These are phyloP conservation scores for Cladopsammia gracilis DNA, from an alignment of 64 coral and sea anemone species.

Conservation along the genomic window DNA sequence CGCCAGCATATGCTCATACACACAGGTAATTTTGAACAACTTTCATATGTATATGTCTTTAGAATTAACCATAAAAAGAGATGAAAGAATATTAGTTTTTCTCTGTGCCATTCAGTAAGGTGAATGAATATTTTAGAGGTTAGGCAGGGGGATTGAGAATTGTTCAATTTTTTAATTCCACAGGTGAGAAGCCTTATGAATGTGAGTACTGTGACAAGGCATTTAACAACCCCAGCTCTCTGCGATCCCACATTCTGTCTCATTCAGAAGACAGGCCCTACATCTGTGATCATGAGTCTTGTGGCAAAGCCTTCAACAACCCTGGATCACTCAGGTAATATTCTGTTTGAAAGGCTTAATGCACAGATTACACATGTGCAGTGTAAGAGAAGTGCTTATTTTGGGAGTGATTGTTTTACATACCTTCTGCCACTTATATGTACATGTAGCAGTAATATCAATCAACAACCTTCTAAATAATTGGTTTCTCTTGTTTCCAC, in stretches of 20 bases:
- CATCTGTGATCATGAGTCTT: slow-evolving; percentile 88
- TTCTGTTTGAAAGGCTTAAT: neutral
- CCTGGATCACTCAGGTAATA: slow-evolving; percentile 94
- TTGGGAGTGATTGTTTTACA: no score
- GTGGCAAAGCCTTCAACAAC: slow-evolving; percentile 98
- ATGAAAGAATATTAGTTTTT: no score
- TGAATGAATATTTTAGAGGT: no score
- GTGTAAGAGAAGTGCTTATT: no score
- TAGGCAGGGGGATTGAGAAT: no score
- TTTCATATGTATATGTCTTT: neutral
- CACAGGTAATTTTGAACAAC: slow-evolving; percentile 77
- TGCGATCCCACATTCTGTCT: slow-evolving; percentile 94
- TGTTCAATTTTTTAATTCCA: neutral
- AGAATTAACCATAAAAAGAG: no score
- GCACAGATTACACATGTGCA: no score
- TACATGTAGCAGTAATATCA: no score
- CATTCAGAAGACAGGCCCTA: slow-evolving; percentile 98
- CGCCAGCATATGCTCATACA: slow-evolving; percentile 98
- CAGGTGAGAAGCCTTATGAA: slow-evolving; percentile 98
- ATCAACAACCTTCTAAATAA: no score
- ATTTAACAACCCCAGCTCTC: slow-evolving; percentile 98
- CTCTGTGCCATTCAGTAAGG: no score
- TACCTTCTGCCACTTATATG: no score
- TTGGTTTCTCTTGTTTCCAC: no score
- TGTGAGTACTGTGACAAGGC: slow-evolving; percentile 99